Conservation (phyloP, 2,113 vertebrate species). For the Hipposideros armiger region DNA sequence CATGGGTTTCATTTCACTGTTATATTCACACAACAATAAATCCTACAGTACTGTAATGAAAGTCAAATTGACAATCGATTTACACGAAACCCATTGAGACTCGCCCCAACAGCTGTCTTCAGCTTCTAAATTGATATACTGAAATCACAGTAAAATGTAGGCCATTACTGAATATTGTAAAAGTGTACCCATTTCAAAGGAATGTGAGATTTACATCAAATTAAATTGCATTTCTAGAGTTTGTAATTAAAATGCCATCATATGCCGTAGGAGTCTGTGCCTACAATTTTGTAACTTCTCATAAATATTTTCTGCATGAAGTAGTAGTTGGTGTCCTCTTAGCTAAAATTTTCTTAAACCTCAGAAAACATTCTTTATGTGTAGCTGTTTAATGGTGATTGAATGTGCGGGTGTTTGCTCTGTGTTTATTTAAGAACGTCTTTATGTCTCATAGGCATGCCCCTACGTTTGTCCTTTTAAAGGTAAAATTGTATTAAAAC, state of each 20-base stretch:
- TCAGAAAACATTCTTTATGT: constrained; percentile 59
- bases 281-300: constrained; percentile 70
- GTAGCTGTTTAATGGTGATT: constrained; percentile 16
- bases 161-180: background rate
- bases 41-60: constrained; percentile 21
- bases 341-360: constrained; percentile 72
- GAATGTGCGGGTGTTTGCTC: constrained; percentile 40
- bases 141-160: background rate
- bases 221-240: constrained; percentile 56
- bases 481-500: constrained; percentile 72
- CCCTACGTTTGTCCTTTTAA: constrained; percentile 64
- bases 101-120: constrained; percentile 7
- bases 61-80: constrained; percentile 60
- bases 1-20: constrained; percentile 69
- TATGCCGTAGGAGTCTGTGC: constrained; percentile 53
- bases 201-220: constrained; percentile 47
- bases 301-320: constrained; percentile 82
- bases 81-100: background rate
- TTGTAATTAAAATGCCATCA: constrained; percentile 73
- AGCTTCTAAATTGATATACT: background rate
- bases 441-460: constrained; percentile 29
- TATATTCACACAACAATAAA: constrained; percentile 63
- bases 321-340: constrained; percentile 66
- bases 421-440: constrained; percentile 43
- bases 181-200: constrained; percentile 62